Conservation (phyloP, 2,888 invertebrate species). For the Drosophila imparisetae region DNA sequence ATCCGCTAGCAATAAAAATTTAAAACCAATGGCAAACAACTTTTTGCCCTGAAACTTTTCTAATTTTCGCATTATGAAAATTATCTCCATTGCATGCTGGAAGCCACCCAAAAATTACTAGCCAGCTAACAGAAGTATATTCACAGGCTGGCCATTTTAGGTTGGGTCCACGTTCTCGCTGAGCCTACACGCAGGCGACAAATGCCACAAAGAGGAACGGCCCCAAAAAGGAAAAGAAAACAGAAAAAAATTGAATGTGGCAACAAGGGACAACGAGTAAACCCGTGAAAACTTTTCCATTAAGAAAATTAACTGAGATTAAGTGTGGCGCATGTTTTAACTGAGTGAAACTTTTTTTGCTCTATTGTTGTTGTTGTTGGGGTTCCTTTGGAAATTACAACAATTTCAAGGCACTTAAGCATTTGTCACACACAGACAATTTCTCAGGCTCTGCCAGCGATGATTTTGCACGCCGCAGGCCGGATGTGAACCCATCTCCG, state of each 20-base stretch:
- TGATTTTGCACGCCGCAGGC: slow-evolving; percentile 41
- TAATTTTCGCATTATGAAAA: slow-evolving; percentile 80
- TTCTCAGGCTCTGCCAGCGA: slow-evolving; percentile 11
- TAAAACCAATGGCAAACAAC: slow-evolving; percentile 51
- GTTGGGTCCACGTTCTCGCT: slow-evolving; percentile 3
- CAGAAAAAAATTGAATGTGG: slow-evolving; percentile 35
- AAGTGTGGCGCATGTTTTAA: slow-evolving; percentile 72
- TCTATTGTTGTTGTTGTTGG: slow-evolving; percentile 16
- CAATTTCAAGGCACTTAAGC: slow-evolving; percentile 76
- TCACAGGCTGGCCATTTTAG: slow-evolving; percentile 27
- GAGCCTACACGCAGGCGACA: slow-evolving; percentile 49
- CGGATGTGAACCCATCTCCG: slow-evolving; percentile 50
- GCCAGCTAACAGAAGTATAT: slow-evolving; percentile 39
- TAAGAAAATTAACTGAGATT: slow-evolving; percentile 83
- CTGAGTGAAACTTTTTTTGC: slow-evolving; percentile 51
- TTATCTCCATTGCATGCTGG: slow-evolving; percentile 47
- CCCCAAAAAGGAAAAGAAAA: slow-evolving; percentile 18
- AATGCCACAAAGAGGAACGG: slow-evolving; percentile 39
- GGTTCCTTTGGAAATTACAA: slow-evolving; percentile 57
- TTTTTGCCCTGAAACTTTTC: slow-evolving; percentile 66
- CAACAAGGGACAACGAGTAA: slow-evolving; percentile 34
- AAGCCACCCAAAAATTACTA: slow-evolving; percentile 24
- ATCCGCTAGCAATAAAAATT: slow-evolving; percentile 48
- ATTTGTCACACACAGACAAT: slow-evolving; percentile 69
- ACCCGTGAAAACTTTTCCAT: slow-evolving; percentile 81